Base-by-base conservation (phyloP, 2,113 vertebrate species). In the Callocephalon fimbriatum region DNA sequence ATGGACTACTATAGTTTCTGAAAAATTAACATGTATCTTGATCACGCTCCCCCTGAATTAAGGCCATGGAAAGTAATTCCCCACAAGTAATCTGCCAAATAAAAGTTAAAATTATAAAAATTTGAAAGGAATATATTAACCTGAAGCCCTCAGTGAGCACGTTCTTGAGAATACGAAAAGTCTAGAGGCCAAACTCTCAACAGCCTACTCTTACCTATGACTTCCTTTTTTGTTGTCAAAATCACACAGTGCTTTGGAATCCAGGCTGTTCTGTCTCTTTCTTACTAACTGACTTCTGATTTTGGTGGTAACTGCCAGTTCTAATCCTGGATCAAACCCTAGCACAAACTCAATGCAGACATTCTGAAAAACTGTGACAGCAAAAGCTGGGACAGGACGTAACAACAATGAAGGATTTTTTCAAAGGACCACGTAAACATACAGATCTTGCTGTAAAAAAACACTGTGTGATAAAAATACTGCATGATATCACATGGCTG, bases 401-500 rank as follows among this genome's bases (percentile, higher is more conserved):
- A 37, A 70, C 21, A 85, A 68, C 35, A 73, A 83, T 20, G 4
- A 48, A 80, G 44, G 26, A 61, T 7, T 62, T 74, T 88, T 84
- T 56, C 53, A 67, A 50, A 93, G 22, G 15, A 50, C 5, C 5
- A 31, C 0, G 0, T 4, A 18, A 25, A 14, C 19, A 23, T 4
- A 10, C 10, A 84, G 27, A 16, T 70, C 31, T 51, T 83, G 10
- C 32, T 47, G 29, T 66, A 82, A 63, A 89, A 82, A 94, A 92
- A 8, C 13, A 47, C 23, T 17, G 13, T 31, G 26, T 17, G 16
- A 48, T 48, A 66, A 74, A 68, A 84, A 61, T 29, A 32, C 13
- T 31, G 23, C 71, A 27, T 13, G n/a, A 50, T 10, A 76, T 29
- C 58, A 61, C 50, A 29, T 15, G 81, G 45, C 68, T 89, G 40